Base-by-base conservation (phyloP, 1,140 invertebrate species). In the Venustaconcha ellipsiformis region DNA sequence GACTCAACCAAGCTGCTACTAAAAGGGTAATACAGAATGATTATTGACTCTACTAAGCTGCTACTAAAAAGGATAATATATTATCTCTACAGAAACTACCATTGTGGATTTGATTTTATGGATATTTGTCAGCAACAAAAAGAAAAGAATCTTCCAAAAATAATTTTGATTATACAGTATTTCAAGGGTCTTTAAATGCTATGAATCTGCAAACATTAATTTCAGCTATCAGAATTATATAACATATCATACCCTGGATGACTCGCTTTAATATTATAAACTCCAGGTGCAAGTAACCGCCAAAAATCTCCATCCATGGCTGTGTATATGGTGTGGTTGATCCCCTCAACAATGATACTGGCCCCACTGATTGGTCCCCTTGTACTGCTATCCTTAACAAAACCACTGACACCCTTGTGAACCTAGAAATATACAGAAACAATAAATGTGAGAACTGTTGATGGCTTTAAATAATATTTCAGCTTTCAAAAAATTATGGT, bases 261-360 rank as follows among this genome's bases (percentile, higher is more conserved):
- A 57, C 90, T 91, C 0, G 93, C 94, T 8, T 94, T 96, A 37
- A 99, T 88, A 78, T 94, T 94, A 86, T 99, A 99, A 23, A 89
- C 92, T 15, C 98, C 98, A 0, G 98, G 97, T 14, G 93, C 84
- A 0, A 99, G 88, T 26, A 99, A 88, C 79, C 97, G 92, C 95
- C 96, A 99, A 89, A 96, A 99, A 91, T 99, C 98, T 0, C 98
- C 98, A 78, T 92, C 90, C 23, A 86, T 83, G 0, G 94, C 93
- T 0, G 94, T 92, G 18, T 62, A 62, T n/a, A 90, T 79, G 15
- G 75, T 79, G 74, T 90, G 89, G 56, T 88, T 75, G 18, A 90
- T 90, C 13, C 87, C 87, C 75, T 92, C 89, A 5, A 99, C 93
- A 0, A 90, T 89, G 60, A 99, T 94, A 17, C 92, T 94, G 0